phyloP scores from a whole-genome alignment of 2,797 vertebrate species.

The Sandelia bainsii region DNA sequence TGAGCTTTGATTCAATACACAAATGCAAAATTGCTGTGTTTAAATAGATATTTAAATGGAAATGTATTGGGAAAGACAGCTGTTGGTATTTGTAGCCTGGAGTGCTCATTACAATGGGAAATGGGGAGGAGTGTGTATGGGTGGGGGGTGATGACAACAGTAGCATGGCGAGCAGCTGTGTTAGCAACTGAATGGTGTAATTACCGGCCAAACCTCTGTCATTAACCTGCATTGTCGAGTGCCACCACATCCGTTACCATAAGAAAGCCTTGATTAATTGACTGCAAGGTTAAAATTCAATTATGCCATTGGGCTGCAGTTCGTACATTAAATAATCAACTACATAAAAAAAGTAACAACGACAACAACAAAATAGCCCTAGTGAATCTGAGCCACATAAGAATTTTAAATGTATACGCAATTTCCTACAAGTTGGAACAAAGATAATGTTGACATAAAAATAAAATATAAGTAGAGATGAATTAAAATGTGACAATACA shows the following conservation, averaged over 20 bases:
- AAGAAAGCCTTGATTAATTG: slow-evolving; percentile 96
- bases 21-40: slow-evolving; percentile 72
- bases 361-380: background rate
- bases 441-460: slow-evolving; percentile 20
- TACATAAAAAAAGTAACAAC: slow-evolving; percentile 56
- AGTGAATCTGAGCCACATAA: background rate
- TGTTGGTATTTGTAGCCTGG: slow-evolving; percentile 88
- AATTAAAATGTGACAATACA: slow-evolving; percentile 27
- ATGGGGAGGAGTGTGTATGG: slow-evolving; percentile 78
- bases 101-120: slow-evolving; percentile 93
- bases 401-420: background rate
- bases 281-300: slow-evolving; percentile 91
- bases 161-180: slow-evolving; percentile 90
- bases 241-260: slow-evolving; percentile 95
- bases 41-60: slow-evolving; percentile 83
- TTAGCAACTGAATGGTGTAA: slow-evolving; percentile 98
- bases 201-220: slow-evolving; percentile 89
- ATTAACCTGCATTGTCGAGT: slow-evolving; percentile 92
- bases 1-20: slow-evolving; percentile 72
- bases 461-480: slow-evolving; percentile 6
- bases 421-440: background rate
- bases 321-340: slow-evolving; percentile 88
- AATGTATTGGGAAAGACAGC: slow-evolving; percentile 82
- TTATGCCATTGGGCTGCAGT: slow-evolving; percentile 89
- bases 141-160: slow-evolving; percentile 82